Conservation (phyloP, 2,113 vertebrate genomes). For the Lepidothrix coronata region DNA sequence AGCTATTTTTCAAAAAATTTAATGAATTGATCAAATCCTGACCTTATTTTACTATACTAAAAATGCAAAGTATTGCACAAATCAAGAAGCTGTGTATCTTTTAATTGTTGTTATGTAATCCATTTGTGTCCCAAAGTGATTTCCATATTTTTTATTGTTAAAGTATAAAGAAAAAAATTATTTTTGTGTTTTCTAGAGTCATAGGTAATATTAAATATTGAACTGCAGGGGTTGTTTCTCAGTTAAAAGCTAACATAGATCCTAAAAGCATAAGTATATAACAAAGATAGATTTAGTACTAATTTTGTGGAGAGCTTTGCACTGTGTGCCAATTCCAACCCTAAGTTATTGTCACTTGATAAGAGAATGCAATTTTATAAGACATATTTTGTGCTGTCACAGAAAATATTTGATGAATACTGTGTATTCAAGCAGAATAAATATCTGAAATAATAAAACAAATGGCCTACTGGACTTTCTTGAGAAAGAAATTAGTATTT, state of each 20-base stretch:
- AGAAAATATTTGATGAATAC: constrained; percentile 39
- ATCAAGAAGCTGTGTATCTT: neutral
- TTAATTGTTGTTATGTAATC: neutral
- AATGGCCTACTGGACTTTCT: neutral
- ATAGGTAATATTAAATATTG: neutral
- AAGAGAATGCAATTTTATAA: constrained; percentile 9
- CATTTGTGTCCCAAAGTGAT: neutral
- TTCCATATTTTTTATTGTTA: neutral
- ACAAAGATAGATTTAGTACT: neutral
- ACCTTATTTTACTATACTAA: neutral
- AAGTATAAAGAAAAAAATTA: neutral
- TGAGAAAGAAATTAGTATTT: neutral
- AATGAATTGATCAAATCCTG: neutral
- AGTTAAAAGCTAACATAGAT: constrained; percentile 6
- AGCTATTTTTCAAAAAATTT: neutral
- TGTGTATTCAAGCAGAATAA: constrained; percentile 5
- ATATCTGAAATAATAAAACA: neutral
- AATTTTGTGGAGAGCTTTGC: neutral
- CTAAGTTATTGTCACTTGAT: constrained; percentile 48
- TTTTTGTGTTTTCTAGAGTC: neutral
- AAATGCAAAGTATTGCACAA: neutral
- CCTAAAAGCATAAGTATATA: neutral
- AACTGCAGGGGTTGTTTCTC: neutral
- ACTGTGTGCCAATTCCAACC: neutral
- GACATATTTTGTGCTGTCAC: neutral